phyloP scores from a whole-genome alignment of 2,113 vertebrate genomes.

The Motacilla alba region DNA sequence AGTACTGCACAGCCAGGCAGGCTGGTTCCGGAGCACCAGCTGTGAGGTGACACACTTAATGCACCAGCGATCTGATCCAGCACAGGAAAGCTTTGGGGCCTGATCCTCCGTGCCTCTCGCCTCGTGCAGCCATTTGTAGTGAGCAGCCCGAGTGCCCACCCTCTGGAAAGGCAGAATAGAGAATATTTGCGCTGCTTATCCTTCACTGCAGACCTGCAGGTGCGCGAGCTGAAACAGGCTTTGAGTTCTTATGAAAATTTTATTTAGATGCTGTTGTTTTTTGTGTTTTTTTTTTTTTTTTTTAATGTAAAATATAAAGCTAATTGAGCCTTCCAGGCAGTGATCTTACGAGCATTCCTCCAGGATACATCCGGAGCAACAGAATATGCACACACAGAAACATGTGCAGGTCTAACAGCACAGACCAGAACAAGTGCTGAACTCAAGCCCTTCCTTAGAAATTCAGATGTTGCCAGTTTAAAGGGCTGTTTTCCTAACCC shows the following conservation, averaged over 20 bases:
- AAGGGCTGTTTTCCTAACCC: neutral
- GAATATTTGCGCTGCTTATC: neutral
- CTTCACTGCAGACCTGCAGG: neutral
- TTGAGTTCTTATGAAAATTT: neutral
- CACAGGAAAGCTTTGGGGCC: conserved; percentile 57
- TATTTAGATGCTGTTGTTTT: neutral
- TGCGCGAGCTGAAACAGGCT: neutral
- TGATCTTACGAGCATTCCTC: neutral
- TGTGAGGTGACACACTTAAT: conserved; percentile 67
- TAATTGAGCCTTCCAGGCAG: neutral
- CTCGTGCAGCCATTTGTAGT: conserved; percentile 52
- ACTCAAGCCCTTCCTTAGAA: neutral
- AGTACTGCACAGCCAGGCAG: neutral
- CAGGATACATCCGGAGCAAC: neutral
- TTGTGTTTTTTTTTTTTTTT: neutral
- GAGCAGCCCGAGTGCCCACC: conserved; percentile 1
- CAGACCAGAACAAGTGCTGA: neutral
- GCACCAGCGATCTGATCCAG: conserved; percentile 55
- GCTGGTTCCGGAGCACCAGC: conserved; percentile 61
- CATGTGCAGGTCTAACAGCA: neutral
- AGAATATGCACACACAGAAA: neutral
- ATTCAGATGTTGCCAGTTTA: neutral
- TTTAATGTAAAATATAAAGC: neutral
- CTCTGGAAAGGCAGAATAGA: neutral
- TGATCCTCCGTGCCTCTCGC: conserved; percentile 44